Base-by-base conservation (phyloP, 2,113 vertebrate genomes). In the Malurus elegans region DNA sequence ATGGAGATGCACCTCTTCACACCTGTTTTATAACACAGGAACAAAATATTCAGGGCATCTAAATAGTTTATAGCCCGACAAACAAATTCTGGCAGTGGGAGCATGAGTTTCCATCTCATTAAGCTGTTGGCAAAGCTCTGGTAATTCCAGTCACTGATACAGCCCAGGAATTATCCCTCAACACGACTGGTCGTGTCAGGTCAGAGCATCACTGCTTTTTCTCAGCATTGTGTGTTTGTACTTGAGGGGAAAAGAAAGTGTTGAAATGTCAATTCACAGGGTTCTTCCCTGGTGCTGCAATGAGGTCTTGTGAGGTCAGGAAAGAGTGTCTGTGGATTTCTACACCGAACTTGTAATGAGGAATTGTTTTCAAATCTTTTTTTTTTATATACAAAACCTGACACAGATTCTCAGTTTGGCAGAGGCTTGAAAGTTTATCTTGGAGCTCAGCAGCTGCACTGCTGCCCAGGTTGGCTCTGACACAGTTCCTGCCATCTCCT, bases 71-170 rank as follows among this genome's bases (percentile, higher is more conserved):
- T 94, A 62, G 25, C 60, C 71, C 0, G 0, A 76, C 85, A 96
- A 96, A 96, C 67, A 93, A 83, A 93, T 92, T 54, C 95, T 96
- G 96, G 95, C 96, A 92, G 79, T 14, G 44, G 47, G 60, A 94
- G 69, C 17, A 0, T 45, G 82, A 96, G 92, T 97, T 97, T 97
- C 95, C 94, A 90, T 96, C 86, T 92, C 90, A 69, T 93, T 95
- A 92, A 97, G 70, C 79, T 95, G 86, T 66, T 96, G 96, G 95
- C 95, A 96, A 86, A 88, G 75, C 88, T 51, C 57, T 94, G 92
- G 96, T 96, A 95, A 97, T 97, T 95, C 96, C 95, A 94, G 88
- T 92, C 92, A 78, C 82, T 88, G 94, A 83, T 93, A 71, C 60
- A 94, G 88, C 12, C 0, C 85, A 88, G 79, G 88, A 90, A n/a